Base-by-base conservation (phyloP, 2,797 vertebrate species). In the Parauchenoglanis ngamensis region DNA sequence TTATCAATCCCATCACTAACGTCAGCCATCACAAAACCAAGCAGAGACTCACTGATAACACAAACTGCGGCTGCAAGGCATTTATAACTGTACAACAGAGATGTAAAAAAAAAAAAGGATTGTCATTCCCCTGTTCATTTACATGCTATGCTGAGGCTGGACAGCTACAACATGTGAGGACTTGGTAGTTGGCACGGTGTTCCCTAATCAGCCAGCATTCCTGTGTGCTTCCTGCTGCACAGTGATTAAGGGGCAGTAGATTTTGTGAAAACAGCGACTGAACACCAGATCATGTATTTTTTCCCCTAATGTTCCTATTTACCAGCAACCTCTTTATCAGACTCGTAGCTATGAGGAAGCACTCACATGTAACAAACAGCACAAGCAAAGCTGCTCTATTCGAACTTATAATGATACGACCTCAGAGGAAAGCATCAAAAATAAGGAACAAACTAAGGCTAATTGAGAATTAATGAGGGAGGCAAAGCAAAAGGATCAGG, bases 171-270 rank as follows among this genome's bases (percentile, higher is more conserved):
- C 67, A 8, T 44, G n/a, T 49, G 57, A 80, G 57, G 59, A 85
- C 67, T 49, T 35, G 35, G 49, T 61, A 35, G 40, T 80, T 81
- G 57, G 77, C 86, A 83, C 54, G 28, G 85, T 7, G 21, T 54
- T 79, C 23, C 13, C 21, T 75, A 67, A 81, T 67, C 85, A 87
- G 77, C 49, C 31, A 80, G 68, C 23, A 73, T 75, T 87, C 86
- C 77, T 61, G 83, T 54, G 59, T 79, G 75, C 84, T 85, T 88
- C 84, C 84, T 88, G 68, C 84, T 67, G 68, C 67, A 82, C 23
- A 68, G 59, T 11, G 28, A 88, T 81, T 85, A 88, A 72, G 77
- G 44, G 49, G 70, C 31, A 80, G 54, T 31, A 72, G 65, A 84
- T 79, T 72, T 72, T 21, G 7, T 8, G 56, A 77, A 19, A 63